phyloP scores from a whole-genome alignment of 2,113 vertebrate species.

The Cygnus atratus region DNA sequence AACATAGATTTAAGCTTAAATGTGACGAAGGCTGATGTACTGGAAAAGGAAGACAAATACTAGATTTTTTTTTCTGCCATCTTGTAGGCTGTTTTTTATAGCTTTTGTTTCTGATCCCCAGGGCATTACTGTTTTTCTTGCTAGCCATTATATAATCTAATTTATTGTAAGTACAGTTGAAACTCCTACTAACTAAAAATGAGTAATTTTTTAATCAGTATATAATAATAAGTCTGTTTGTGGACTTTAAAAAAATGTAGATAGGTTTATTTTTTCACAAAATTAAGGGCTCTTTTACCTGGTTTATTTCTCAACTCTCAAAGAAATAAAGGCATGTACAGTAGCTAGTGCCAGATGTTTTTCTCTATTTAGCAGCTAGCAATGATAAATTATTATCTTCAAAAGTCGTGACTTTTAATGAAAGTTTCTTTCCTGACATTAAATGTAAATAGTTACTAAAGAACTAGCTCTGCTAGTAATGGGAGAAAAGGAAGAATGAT shows the following conservation, averaged over 20 bases:
- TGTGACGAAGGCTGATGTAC: neutral
- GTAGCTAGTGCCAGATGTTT: conserved; percentile 81
- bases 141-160: neutral
- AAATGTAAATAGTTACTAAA: conserved; percentile 66
- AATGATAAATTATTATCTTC: conserved; percentile 75
- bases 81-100: neutral
- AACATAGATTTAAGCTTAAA: neutral
- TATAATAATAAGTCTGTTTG: neutral
- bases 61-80: neutral
- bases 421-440: conserved; percentile 54
- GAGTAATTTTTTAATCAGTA: neutral
- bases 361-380: conserved; percentile 73
- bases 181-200: neutral
- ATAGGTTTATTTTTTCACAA: conserved; percentile 34
- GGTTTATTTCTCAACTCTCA: conserved; percentile 61
- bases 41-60: neutral
- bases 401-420: conserved; percentile 52
- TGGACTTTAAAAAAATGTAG: neutral
- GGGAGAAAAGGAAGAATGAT: conserved; percentile 41
- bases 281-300: conserved; percentile 71
- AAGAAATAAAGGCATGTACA: conserved; percentile 46
- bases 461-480: conserved; percentile 7
- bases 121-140: neutral
- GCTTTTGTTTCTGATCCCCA: neutral
- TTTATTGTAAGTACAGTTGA: neutral